phyloP scores from a whole-genome alignment of 37 sponge, comb jelly and placozoan genomes.

The Tethya wilhelma region DNA sequence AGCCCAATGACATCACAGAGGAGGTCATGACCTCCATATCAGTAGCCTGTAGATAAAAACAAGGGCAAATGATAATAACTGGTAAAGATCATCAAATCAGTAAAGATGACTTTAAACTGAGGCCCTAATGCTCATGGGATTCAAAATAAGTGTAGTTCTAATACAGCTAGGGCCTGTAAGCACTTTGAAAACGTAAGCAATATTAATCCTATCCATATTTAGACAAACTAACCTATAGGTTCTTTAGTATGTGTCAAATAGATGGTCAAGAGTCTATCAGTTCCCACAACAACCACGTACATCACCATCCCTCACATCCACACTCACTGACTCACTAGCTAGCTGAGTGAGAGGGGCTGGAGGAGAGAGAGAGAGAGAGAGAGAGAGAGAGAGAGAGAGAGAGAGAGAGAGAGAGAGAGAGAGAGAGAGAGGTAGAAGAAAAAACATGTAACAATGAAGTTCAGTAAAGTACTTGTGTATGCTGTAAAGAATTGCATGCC shows the following conservation, averaged over 20 bases:
- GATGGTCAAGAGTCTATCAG: conserved; percentile 76
- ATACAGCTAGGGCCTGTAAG: too few species aligned
- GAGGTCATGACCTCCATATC: not conserved
- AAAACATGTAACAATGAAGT: too few species aligned
- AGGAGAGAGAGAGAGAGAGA: too few species aligned
- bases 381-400: too few species aligned
- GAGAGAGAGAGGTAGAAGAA: too few species aligned
- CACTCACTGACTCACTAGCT: not conserved
- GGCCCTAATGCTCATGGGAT: too few species aligned
- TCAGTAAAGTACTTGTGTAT: too few species aligned
- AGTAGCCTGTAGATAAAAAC: not conserved
- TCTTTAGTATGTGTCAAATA: conserved; percentile 14
- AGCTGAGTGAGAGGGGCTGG: conserved; percentile 16
- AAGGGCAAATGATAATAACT: not conserved
- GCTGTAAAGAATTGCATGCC: too few species aligned
- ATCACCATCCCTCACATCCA: conserved; percentile 47
- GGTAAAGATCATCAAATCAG: not conserved
- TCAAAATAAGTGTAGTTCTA: too few species aligned
- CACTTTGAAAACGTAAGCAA: not conserved
- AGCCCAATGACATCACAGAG: conserved; percentile 11
- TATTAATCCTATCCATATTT: not conserved
- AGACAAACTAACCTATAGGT: conserved; percentile 6
- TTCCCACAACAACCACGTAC: conserved; percentile 63
- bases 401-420: too few species aligned
- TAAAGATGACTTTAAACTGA: too few species aligned